Conservation (phyloP, 1,140 invertebrate species). For the Drosophila grimshawi region DNA sequence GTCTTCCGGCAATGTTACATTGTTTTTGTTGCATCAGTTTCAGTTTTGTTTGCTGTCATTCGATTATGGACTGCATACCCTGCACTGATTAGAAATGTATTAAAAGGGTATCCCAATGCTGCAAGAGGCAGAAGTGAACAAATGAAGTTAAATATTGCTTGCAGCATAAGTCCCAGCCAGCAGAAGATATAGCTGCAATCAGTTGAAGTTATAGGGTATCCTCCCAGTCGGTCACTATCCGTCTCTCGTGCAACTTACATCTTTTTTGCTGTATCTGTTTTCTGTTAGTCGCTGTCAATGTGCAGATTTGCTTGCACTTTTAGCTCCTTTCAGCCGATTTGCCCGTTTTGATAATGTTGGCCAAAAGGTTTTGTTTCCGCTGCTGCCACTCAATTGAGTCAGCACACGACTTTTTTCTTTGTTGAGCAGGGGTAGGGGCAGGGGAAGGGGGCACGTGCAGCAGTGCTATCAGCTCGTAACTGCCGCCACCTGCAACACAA, state of each 20-base stretch:
- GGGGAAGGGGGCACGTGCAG: constrained; percentile 10
- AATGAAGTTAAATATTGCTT: too few relatives aligned
- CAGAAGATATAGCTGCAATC: too few relatives aligned
- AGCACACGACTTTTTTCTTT: constrained; percentile 22
- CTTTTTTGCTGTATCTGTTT: not conserved
- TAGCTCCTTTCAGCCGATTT: constrained; percentile 1
- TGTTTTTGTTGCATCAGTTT: constrained; percentile 78
- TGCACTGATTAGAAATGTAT: not conserved
- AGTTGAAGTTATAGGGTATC: not conserved
- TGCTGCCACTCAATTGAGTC: constrained; percentile 43
- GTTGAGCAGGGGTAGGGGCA: not conserved
- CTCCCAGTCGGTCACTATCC: not conserved
- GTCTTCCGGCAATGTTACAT: constrained; percentile 77
- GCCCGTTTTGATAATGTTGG: constrained; percentile 13
- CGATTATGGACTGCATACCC: constrained; percentile 1
- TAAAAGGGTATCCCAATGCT: not conserved
- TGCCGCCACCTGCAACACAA: not conserved
- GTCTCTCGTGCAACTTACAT: not conserved
- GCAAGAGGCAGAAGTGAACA: not conserved
- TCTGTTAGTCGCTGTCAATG: constrained; percentile 18
- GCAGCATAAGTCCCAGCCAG: not conserved
- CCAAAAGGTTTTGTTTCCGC: constrained; percentile 51
- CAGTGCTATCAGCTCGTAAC: too few relatives aligned
- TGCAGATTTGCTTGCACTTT: constrained; percentile 10
- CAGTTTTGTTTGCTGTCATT: constrained; percentile 48